These are phyloP conservation scores for Leptinotarsa peninsularis DNA, from an alignment of 2,888 invertebrate genomes.

Conservation along the genomic window DNA sequence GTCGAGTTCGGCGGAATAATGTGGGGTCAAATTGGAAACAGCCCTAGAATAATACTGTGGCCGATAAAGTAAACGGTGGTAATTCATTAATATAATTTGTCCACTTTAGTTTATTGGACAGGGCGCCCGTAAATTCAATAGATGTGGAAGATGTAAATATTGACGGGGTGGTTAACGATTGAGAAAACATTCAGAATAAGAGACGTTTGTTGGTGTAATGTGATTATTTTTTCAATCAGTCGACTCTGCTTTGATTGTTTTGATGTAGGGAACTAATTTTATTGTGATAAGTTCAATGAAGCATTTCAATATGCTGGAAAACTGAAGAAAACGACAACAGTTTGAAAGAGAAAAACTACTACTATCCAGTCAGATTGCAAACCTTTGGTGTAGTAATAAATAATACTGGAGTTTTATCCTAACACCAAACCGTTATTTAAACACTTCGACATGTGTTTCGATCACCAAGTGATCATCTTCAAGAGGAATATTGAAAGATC, in stretches of 20 bases:
- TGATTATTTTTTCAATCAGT: neutral
- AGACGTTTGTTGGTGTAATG: neutral
- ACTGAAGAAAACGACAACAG: no score
- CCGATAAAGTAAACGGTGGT: constrained; percentile 56
- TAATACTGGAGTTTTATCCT: no score
- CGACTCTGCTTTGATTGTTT: neutral
- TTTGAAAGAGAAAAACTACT: no score
- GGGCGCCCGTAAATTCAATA: constrained; percentile 23
- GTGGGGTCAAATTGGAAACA: constrained; percentile 55
- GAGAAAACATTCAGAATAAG: neutral
- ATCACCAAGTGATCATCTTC: no score
- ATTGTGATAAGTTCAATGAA: no score
- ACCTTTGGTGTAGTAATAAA: no score
- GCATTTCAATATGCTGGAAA: no score
- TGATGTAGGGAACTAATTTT: no score
- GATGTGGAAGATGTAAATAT: constrained; percentile 15
- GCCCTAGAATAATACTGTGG: constrained; percentile 46
- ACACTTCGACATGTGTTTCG: no score
- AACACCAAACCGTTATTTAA: no score
- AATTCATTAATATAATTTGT: constrained; percentile 56
- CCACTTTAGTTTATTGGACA: constrained; percentile 38
- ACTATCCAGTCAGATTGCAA: no score
- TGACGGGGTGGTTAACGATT: neutral
- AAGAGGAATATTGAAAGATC: no score
- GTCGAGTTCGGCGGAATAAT: constrained; percentile 52